phyloP scores from a whole-genome alignment of 2,797 vertebrate species.

The Clarias platycephalus region DNA sequence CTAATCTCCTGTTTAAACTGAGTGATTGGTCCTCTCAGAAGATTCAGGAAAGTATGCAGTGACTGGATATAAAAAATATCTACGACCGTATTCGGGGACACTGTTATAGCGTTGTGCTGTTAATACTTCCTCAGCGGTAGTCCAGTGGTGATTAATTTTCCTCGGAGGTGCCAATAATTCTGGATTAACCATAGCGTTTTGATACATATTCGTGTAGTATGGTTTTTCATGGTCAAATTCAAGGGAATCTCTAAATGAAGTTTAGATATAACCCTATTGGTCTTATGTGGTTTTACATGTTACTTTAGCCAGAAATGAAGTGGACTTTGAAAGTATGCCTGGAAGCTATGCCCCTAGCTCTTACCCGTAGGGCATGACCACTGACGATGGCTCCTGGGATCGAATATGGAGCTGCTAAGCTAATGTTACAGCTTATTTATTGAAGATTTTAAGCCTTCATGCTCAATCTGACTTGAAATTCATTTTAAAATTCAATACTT shows the following conservation, averaged over 20 bases:
- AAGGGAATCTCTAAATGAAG: neutral
- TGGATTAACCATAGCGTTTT: neutral
- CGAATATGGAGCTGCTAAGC: neutral
- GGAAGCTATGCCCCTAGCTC: slow-evolving; percentile 1
- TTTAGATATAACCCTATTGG: neutral
- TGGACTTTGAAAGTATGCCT: neutral
- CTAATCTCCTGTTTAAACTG: slow-evolving; percentile 31
- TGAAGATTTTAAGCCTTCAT: neutral
- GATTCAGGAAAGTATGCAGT: neutral
- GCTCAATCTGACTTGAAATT: neutral
- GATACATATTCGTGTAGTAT: neutral
- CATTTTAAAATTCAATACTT: no score
- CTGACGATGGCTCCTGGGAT: neutral
- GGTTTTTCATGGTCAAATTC: neutral
- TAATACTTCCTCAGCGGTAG: neutral
- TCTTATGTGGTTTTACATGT: neutral
- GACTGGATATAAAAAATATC: neutral
- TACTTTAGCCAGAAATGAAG: neutral
- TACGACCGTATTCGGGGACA: neutral
- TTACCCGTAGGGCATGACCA: neutral
- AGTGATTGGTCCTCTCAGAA: neutral
- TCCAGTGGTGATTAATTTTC: neutral
- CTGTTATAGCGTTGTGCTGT: neutral
- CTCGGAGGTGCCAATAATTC: neutral
- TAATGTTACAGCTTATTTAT: neutral